These are phyloP conservation scores for Aphelinus certus DNA, from an alignment of 1,140 invertebrate genomes.

Conservation along the genomic window DNA sequence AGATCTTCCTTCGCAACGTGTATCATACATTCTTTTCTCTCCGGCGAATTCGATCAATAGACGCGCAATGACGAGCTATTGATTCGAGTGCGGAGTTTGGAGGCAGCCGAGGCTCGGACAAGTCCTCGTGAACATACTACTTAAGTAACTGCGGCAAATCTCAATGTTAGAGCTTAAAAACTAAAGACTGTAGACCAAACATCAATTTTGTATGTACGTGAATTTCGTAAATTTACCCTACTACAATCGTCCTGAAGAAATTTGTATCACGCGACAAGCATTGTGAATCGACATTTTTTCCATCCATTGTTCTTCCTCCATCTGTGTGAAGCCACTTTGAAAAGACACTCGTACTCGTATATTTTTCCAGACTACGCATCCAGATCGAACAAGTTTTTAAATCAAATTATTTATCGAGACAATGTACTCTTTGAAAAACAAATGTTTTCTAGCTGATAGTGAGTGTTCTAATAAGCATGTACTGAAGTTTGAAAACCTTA, in stretches of 20 bases:
- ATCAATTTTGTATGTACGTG: slow-evolving; percentile 43
- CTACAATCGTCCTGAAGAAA: slow-evolving; percentile 26
- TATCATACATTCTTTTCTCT: too few species aligned
- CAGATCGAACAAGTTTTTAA: slow-evolving; percentile 12
- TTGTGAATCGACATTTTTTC: neutral
- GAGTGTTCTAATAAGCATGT: slow-evolving; percentile 20
- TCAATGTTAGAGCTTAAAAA: slow-evolving; percentile 48
- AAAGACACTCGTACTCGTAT: slow-evolving; percentile 19
- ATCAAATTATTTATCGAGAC: slow-evolving; percentile 14
- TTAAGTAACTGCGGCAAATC: neutral
- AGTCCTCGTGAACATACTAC: neutral
- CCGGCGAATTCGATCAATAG: too few species aligned
- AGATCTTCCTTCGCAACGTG: too few species aligned
- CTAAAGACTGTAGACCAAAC: slow-evolving; percentile 40
- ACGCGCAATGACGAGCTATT: too few species aligned
- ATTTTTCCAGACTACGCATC: slow-evolving; percentile 44
- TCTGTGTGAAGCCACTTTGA: neutral
- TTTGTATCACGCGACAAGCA: too few species aligned
- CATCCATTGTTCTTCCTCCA: neutral
- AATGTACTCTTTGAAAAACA: slow-evolving; percentile 18
- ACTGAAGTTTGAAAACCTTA: slow-evolving; percentile 1
- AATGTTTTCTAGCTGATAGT: slow-evolving; percentile 36
- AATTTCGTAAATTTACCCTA: slow-evolving; percentile 35
- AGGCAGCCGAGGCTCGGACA: neutral
- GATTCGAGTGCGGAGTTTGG: too few species aligned